Base-by-base conservation (phyloP, 2,113 vertebrate species). In the Albula glossodonta region DNA sequence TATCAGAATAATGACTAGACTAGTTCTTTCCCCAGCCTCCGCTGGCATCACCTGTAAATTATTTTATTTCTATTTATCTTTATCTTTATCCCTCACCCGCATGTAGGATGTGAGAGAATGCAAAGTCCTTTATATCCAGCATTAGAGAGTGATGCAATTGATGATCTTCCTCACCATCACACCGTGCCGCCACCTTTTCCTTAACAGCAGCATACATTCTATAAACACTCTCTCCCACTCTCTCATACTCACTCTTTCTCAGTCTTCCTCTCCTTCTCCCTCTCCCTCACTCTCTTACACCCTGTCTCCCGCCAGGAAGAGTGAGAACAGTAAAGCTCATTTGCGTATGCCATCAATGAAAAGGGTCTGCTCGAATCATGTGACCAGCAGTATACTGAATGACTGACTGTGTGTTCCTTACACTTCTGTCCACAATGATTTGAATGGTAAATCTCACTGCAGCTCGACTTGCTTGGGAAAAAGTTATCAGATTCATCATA, bases 271-370 rank as follows among this genome's bases (percentile, higher is more conserved):
- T 11, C 80, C 7, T 49, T 31, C 25, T 17, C 50, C 7, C 66
- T 25, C 66, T 53, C 83, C 0, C 57, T 31, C 22, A 8, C n/a
- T 22, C 78, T 51, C 84, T 60, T 48, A 51, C 81, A 8, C 60
- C 85, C 82, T 70, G 56, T 88, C 84, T 79, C 88, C 66, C 80
- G 77, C 80, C 50, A 66, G 19, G 31, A 41, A 41, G 31, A 41
- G 60, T 66, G 60, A 66, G 60, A 22, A 66, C 7, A 66, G 1
- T 19, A 15, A 22, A 15, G 7, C 60, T 66, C 17, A 19, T 7
- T 66, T 15, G 17, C 13, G 8, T 15, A 66, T 66, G 15, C 60
- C 19, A 19, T 66, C 60, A 66, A 66, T 66, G 60, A 66, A 66
- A 66, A 22, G 60, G 60, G 3, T 9, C 15, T 22, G 60, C 17